Base-by-base conservation (phyloP, 2,113 vertebrate species). In the Motacilla tschutschensis region DNA sequence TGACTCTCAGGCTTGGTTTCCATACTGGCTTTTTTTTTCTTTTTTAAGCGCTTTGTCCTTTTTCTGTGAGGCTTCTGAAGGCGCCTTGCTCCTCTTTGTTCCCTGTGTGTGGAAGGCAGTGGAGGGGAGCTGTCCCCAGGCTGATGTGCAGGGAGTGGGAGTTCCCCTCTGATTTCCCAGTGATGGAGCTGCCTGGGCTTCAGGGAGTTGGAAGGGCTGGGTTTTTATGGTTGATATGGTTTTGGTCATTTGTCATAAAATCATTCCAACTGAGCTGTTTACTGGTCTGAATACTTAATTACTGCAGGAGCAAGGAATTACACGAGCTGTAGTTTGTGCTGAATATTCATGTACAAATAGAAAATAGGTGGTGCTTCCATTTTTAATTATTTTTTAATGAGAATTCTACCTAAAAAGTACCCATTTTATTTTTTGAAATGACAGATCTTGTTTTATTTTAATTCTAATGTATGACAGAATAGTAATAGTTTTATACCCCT, bases 221-320 rank as follows among this genome's bases (percentile, higher is more conserved):
- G 69, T 65, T 97, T 95, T 96, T 93, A 92, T 87, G 79, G 94
- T 95, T 97, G 96, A 96, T 96, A 95, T 64, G 79, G 14, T 97
- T 94, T 95, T 57, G 90, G 96, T 96, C 93, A 93, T 97, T 97
- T 97, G 96, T 98, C 96, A 97, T 96, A 95, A 97, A 96, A 96
- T 96, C 92, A 96, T 96, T 96, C 90, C 92, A 85, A 75, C 89
- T 1, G 74, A 95, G 94, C 95, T 96, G 94, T 95, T 97, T 87
- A 82, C 92, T 93, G 91, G 66, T 83, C 81, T 94, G 96, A 96
- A 96, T 97, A 81, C 82, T 97, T 98, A 97, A 97, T 98, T 97
- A 96, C 91, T 94, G 89, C 81, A 79, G 57, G 63, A 90, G 65
- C n/a, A 80, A 47, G 73, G 86, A 69, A 85, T 12, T 10, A 40